These are phyloP conservation scores for Stegostoma tigrinum DNA, from an alignment of 2,113 vertebrate species.

Conservation along the genomic window DNA sequence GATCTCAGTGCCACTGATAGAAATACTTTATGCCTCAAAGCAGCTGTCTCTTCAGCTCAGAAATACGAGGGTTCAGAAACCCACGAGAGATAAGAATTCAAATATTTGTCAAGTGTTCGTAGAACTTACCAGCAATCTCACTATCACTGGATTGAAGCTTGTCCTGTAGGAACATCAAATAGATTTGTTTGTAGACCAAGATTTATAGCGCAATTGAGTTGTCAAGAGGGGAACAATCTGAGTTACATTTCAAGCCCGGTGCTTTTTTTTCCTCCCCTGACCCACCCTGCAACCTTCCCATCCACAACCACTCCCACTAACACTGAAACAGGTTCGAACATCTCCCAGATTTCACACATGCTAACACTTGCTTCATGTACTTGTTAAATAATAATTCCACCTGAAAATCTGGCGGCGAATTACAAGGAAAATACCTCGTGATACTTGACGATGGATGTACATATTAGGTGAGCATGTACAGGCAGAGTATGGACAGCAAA, in stretches of 20 bases:
- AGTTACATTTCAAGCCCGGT: constrained; percentile 70
- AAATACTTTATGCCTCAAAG: neutral
- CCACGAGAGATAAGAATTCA: constrained; percentile 24
- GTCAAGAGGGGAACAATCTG: constrained; percentile 51
- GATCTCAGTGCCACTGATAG: neutral
- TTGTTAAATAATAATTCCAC: constrained; percentile 20
- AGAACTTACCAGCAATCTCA: neutral
- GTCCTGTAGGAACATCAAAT: constrained; percentile 39
- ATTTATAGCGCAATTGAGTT: constrained; percentile 46
- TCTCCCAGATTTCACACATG: neutral
- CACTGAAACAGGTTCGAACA: neutral
- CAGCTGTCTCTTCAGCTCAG: neutral
- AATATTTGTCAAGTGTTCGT: constrained; percentile 35
- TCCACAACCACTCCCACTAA: neutral
- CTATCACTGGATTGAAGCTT: constrained; percentile 19
- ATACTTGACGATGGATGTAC: neutral
- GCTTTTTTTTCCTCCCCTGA: constrained; percentile 46
- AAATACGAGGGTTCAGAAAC: neutral
- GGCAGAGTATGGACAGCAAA: neutral
- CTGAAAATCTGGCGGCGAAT: constrained; percentile 8
- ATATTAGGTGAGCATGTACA: neutral
- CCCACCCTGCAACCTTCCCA: constrained; percentile 50
- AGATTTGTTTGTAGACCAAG: constrained; percentile 44
- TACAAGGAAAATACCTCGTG: constrained; percentile 15
- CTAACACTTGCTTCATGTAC: neutral